Evolutionary conservation across 2,113 vertebrate genomes (phyloP).

Genomic region (Taurulus bubalis): DNA sequence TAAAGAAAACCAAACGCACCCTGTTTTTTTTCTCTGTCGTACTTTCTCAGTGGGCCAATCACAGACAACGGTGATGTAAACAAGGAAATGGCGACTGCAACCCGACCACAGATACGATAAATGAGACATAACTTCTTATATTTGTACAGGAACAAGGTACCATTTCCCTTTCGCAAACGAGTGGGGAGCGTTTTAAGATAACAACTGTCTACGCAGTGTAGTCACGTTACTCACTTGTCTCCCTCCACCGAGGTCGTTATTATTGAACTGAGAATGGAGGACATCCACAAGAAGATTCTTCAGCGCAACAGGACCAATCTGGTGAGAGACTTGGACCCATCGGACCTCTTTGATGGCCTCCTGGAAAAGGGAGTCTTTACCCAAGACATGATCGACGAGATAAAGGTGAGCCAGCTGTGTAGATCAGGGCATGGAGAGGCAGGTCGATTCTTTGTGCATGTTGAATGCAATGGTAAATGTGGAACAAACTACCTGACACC

Average conservation of each 20-base stretch:
- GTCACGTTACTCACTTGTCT: neutral
- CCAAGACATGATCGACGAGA: slow-evolving; percentile 90
- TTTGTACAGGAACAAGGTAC: neutral
- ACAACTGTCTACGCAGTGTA: no score
- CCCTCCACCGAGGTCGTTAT: neutral
- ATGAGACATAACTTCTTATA: neutral
- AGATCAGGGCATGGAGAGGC: neutral
- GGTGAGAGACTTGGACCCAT: slow-evolving; percentile 83
- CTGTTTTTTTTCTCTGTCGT: neutral
- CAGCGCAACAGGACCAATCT: slow-evolving; percentile 80
- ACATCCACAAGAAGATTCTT: slow-evolving; percentile 81
- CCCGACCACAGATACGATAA: neutral
- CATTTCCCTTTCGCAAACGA: neutral
- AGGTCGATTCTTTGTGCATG: neutral
- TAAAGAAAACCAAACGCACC: slow-evolving; percentile 1
- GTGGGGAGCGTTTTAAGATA: neutral
- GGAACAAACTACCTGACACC: neutral
- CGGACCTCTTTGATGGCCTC: slow-evolving; percentile 84
- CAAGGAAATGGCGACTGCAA: slow-evolving; percentile 67
- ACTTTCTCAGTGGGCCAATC: slow-evolving; percentile 56
- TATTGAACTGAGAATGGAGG: slow-evolving; percentile 83
- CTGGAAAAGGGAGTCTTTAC: slow-evolving; percentile 86
- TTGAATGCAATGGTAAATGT: neutral
- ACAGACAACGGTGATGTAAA: slow-evolving; percentile 71
- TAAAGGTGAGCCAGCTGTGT: slow-evolving; percentile 82